Evolutionary conservation across 1,140 invertebrate genomes (phyloP), one percentile per base, ranked within the genome.

Genomic region (Drosophila gunungcola): DNA sequence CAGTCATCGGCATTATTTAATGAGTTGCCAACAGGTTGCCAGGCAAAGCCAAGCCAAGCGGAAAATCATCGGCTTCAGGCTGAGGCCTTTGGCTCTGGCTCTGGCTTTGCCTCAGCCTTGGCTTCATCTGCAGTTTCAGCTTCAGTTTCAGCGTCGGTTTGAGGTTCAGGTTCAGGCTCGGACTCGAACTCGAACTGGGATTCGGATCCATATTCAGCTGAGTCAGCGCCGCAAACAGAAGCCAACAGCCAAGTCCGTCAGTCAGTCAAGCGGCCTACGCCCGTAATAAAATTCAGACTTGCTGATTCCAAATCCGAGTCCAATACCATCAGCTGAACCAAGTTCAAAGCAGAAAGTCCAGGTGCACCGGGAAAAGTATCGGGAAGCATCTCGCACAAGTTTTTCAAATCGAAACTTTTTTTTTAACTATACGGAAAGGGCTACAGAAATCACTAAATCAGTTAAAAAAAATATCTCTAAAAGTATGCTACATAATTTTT

Each of bases 1-100:
- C 80, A 91, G 88, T 91, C 88, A 91, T 91, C 88, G 88, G 88
- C 88, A 91, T 91, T 91, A 91, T 91, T 91, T 90, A 91, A 91
- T 90, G 88, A 89, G 84, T 89, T 89, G 84, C 79, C 83, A 88
- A 88, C 83, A 88, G 83, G 83, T 88, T 88, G 84, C 76, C 54
- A 68, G 51, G 42, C 52, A 51, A 39, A 36, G 43, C 13, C 51
- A 73, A 81, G 32, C 75, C 78, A 88, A 64, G 79, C 83, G 81
- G 83, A 88, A 88, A 88, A 88, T 82, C 83, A 85, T 69, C 76
- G 69, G 68, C 49, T 56, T 27, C 29, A 46, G 74, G 6, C 9
- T 11, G 7, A 34, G 27, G 48, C 29, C 48, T 34, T 51, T 27
- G 29, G 27, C 48, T 29, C n/a, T 27, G 29, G 27, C 48, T 29